A percentile compares a stretch with the other conserved stretches of the same genome.
Conservation (phyloP, 2,888 invertebrate genomes). For the Cerastoderma edule region DNA sequence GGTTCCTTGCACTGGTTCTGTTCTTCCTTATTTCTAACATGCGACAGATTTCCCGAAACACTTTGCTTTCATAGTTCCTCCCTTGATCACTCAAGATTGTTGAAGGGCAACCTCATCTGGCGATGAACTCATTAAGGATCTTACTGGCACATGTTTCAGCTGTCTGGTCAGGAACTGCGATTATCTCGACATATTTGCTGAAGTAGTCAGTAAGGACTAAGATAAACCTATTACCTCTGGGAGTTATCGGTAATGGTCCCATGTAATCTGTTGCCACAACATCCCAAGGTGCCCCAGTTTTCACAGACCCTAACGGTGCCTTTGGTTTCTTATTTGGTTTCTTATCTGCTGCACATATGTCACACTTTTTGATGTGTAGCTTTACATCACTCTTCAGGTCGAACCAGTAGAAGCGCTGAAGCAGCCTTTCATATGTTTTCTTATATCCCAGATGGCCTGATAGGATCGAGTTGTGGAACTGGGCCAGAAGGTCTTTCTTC, state of each 20-base stretch:
- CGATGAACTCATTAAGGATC: conserved; percentile 36
- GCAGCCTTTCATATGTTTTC: neutral
- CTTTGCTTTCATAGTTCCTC: conserved; percentile 37
- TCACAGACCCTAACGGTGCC: conserved; percentile 24
- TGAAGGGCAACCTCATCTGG: conserved; percentile 35
- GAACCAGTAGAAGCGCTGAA: conserved; percentile 13
- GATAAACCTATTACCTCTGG: conserved; percentile 21
- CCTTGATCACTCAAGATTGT: conserved; percentile 42
- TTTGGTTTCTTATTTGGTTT: conserved; percentile 23
- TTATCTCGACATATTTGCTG: conserved; percentile 25
- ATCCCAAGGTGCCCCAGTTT: conserved; percentile 34
- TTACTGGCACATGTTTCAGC: conserved; percentile 23
- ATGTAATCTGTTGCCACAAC: conserved; percentile 17
- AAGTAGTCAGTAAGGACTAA: conserved; percentile 24
- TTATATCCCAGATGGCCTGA: conserved; percentile 19
- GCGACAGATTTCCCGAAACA: conserved; percentile 34
- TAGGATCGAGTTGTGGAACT: conserved; percentile 2
- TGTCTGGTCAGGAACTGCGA: conserved; percentile 8
- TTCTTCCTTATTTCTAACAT: conserved; percentile 42
- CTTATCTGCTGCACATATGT: conserved; percentile 32
- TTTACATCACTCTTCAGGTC: conserved; percentile 28
- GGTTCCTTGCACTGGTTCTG: conserved; percentile 42
- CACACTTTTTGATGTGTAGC: conserved; percentile 20
- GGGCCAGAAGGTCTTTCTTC: neutral
- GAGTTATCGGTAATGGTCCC: conserved; percentile 27